Evolutionary conservation across 2,888 invertebrate species (phyloP), one percentile per base, ranked within the genome.

Genomic region (Tupiocoris notatus): DNA sequence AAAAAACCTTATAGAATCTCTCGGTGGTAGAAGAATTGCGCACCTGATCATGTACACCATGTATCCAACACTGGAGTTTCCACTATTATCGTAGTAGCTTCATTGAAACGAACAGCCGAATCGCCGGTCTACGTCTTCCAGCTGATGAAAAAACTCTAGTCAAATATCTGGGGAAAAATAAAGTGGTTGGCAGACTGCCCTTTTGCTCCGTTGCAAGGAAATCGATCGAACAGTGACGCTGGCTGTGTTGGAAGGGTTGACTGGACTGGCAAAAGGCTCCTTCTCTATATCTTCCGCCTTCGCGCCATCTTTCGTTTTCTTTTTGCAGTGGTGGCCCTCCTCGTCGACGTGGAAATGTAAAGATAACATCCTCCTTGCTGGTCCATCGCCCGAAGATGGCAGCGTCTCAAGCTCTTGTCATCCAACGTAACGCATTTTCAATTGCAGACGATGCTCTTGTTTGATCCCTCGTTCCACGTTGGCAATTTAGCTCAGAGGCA

Each of bases 161-260:
- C 62, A 73, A 73, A 73, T 73, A 73, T 73, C 62, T 63, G 20
- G 62, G 22, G 62, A 21, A 62, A 63, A 73, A 73, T 73, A 63
- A 73, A 73, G 73, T 73, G 63, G 61, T 73, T 73, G 73, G 73
- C 73, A 73, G 73, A 39, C 73, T 73, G 73, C 73, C 73, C 73
- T 73, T 18, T 73, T 73, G 61, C 62, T 62, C 59, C 20, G n/a
- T 18, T 18, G n/a, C 59, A 17, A 39, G 62, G 23, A 25, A 73
- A 73, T 73, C 73, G 73, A 73, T 73, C 25, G 17, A 62, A 73
- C 61, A 62, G 62, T 12, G 62, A 62, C 62, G 73, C 18, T 25
- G 66, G 63, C 3, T 7, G 39, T 3, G 39, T 39, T 39, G 39
- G 12, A 3, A 7, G 3, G 39, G 6, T 39, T 3, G 39, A 39